These are phyloP conservation scores for Nebria brevicollis DNA, from an alignment of 2,888 invertebrate species.

Conservation along the genomic window DNA sequence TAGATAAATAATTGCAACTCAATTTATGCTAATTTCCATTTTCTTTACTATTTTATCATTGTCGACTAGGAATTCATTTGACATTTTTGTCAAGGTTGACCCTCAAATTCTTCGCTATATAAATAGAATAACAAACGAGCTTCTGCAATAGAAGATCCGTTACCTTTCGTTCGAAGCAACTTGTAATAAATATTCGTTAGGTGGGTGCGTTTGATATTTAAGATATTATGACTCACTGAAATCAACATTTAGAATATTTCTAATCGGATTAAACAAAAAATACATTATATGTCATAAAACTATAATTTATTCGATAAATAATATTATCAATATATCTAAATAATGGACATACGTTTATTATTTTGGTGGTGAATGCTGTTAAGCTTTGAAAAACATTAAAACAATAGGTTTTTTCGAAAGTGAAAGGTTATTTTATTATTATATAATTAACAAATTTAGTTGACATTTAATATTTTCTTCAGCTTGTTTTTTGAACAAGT, in stretches of 20 bases:
- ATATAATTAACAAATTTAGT: neutral
- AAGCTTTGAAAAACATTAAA: too few species aligned
- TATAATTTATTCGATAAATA: neutral
- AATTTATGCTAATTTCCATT: too few species aligned
- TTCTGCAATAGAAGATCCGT: neutral
- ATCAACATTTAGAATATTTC: neutral
- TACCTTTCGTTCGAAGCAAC: neutral
- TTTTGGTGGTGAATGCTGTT: too few species aligned
- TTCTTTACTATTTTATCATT: too few species aligned
- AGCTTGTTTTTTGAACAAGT: neutral
- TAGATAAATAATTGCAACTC: too few species aligned
- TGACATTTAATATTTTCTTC: neutral
- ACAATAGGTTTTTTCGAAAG: neutral
- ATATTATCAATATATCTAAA: neutral
- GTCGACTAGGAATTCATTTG: neutral
- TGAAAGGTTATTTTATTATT: conserved; percentile 1
- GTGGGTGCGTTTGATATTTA: neutral
- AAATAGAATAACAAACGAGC: neutral
- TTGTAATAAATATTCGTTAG: neutral
- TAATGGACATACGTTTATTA: neutral
- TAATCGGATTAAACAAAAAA: neutral
- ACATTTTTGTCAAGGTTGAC: neutral
- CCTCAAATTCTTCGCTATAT: neutral
- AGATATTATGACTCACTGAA: neutral
- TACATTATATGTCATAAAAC: neutral